A percentile compares a stretch with the other conserved stretches of the same genome.
These are phyloP conservation scores for Poeciliopsis infans DNA, from an alignment of 2,797 vertebrate genomes.

Conservation along the genomic window DNA sequence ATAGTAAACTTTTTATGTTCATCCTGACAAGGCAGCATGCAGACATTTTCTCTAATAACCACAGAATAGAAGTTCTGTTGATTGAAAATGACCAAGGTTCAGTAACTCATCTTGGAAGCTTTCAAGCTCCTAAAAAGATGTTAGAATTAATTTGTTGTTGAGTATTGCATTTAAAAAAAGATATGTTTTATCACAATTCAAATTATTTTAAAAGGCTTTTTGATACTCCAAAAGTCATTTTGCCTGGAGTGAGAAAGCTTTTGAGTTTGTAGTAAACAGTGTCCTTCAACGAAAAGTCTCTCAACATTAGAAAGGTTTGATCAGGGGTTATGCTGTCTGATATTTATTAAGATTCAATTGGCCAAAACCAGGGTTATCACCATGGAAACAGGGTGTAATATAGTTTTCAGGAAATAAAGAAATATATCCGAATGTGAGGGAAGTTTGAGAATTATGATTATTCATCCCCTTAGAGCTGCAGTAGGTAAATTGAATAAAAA, in stretches of 20 bases:
- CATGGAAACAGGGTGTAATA: background rate
- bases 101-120: background rate
- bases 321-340: background rate
- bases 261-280: background rate
- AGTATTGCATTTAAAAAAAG: background rate
- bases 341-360: background rate
- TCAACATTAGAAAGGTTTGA: background rate
- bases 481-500: no score
- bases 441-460: background rate
- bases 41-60: background rate
- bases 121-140: background rate
- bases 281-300: background rate
- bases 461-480: background rate
- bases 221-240: background rate
- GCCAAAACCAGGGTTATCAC: background rate
- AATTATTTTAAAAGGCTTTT: background rate
- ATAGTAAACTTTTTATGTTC: background rate
- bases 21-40: background rate
- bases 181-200: background rate
- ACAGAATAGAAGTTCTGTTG: background rate
- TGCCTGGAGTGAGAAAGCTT: background rate
- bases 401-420: background rate
- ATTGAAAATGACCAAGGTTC: background rate
- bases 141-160: background rate
- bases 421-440: background rate